These are phyloP conservation scores for Brachypalpus laphriformis DNA, from an alignment of 2,888 invertebrate species.

Conservation along the genomic window DNA sequence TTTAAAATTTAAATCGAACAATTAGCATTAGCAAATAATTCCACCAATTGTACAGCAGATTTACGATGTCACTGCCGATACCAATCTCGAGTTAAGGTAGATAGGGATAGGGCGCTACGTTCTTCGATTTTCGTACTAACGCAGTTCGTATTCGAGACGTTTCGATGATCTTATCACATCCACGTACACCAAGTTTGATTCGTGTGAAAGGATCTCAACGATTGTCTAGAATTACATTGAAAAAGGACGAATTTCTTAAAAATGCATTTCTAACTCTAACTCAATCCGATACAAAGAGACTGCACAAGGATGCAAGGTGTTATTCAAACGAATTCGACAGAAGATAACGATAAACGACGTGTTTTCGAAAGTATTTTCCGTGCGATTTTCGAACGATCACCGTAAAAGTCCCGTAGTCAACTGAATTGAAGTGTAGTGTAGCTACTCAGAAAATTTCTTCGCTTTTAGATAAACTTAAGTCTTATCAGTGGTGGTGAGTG, in stretches of 20 bases:
- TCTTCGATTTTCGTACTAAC: not conserved
- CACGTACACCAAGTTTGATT: not conserved
- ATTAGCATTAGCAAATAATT: slow-evolving; percentile 63
- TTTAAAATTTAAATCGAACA: slow-evolving; percentile 53
- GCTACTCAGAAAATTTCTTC: slow-evolving; percentile 3
- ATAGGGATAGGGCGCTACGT: not conserved
- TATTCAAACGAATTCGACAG: not conserved
- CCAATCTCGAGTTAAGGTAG: slow-evolving; percentile 8
- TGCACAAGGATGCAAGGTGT: not conserved
- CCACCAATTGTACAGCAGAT: slow-evolving; percentile 53
- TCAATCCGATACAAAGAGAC: not conserved
- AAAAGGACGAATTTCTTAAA: too few species aligned
- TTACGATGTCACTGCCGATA: slow-evolving; percentile 38
- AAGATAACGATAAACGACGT: slow-evolving; percentile 51
- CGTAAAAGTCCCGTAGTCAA: slow-evolving; percentile 43
- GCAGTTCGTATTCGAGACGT: too few species aligned
- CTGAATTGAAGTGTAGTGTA: slow-evolving; percentile 38
- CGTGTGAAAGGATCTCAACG: not conserved
- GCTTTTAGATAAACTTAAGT: slow-evolving; percentile 37
- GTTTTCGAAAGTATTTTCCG: not conserved
- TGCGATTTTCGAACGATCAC: slow-evolving; percentile 19
- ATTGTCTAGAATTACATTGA: too few species aligned
- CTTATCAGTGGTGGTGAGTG: slow-evolving; percentile 56
- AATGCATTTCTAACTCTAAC: too few species aligned
- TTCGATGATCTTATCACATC: slow-evolving; percentile 10